Conservation (phyloP, 2,113 vertebrate genomes). For the Sigmodon hispidus region DNA sequence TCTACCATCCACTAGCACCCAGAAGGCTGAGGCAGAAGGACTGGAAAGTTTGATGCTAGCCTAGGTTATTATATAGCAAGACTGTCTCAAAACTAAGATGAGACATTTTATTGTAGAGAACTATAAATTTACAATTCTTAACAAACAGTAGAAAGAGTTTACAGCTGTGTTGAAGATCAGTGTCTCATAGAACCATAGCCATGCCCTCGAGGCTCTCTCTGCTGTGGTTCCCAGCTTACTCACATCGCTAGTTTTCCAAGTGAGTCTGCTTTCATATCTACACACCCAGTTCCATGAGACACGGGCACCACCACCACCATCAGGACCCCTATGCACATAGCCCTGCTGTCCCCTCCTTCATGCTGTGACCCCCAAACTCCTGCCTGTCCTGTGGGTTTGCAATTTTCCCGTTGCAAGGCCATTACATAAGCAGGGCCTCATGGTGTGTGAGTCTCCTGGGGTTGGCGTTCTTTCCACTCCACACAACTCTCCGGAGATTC, state of each 20-base stretch:
- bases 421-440: not conserved
- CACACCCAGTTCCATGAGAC: not conserved
- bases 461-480: not conserved
- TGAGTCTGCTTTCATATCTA: not conserved
- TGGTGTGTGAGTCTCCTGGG: not conserved
- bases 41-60: not conserved
- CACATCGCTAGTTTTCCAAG: not conserved
- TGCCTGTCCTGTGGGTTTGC: not conserved
- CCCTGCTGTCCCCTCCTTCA: fast-evolving
- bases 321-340: not conserved
- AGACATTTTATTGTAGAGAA: not conserved
- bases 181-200: not conserved
- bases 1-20: not conserved
- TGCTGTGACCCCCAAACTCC: fast-evolving
- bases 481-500: not conserved
- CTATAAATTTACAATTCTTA: not conserved
- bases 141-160: too few relatives aligned
- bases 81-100: not conserved
- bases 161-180: not conserved
- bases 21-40: not conserved
- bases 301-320: not conserved
- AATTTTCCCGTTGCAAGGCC: not conserved
- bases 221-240: too few relatives aligned
- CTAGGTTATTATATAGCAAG: not conserved
- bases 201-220: not conserved